phyloP scores from a whole-genome alignment of 2,797 vertebrate species.

The Luscinia luscinia region DNA sequence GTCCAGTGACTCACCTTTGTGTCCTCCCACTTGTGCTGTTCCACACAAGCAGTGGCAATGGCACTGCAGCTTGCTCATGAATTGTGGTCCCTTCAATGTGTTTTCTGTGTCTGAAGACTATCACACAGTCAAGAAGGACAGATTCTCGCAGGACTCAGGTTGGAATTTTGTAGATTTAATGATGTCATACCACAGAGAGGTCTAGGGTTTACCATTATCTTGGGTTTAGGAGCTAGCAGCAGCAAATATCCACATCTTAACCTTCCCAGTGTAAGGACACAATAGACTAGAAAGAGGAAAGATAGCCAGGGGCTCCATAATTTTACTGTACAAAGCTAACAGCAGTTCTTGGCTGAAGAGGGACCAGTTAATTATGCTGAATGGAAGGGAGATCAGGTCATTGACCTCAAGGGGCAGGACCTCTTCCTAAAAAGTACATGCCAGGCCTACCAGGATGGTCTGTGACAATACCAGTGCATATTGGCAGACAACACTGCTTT shows the following conservation, averaged over 20 bases:
- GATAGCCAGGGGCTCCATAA: not conserved
- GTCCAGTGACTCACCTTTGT: accelerated
- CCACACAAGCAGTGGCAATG: not conserved
- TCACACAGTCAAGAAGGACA: not conserved
- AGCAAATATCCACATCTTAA: not conserved
- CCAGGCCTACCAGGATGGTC: not conserved
- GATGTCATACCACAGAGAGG: not conserved
- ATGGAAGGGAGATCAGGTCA: not conserved
- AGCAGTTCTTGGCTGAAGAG: not conserved
- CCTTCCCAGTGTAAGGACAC: not conserved
- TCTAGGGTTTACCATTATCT: not conserved
- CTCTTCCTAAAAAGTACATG: not conserved
- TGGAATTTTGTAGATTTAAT: not conserved
- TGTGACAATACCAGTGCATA: not conserved
- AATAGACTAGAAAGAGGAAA: not conserved
- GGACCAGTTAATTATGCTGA: not conserved
- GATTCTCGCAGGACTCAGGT: not conserved
- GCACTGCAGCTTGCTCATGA: not conserved
- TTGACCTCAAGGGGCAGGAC: not conserved
- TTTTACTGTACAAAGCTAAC: not conserved
- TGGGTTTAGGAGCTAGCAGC: not conserved
- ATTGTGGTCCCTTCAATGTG: not conserved
- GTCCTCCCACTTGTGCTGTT: not conserved
- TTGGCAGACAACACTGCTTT: not conserved
- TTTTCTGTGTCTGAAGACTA: not conserved